Percentiles rank a stretch among this genome's conserved stretches.
These are phyloP conservation scores for Corythaixoides concolor DNA, from an alignment of 2,113 vertebrate species.

Conservation along the genomic window DNA sequence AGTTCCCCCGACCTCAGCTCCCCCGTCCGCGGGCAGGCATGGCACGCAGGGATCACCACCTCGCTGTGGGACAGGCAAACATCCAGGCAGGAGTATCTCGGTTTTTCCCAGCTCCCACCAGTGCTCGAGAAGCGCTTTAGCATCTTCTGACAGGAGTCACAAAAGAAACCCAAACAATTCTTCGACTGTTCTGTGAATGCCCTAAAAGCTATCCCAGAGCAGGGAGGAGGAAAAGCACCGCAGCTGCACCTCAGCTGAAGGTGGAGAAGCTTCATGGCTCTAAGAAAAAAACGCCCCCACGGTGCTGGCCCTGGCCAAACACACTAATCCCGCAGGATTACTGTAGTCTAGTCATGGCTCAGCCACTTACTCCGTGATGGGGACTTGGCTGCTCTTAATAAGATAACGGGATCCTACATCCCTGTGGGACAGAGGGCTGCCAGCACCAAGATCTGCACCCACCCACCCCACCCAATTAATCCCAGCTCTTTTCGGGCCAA, in stretches of 20 bases:
- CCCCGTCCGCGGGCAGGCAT: rapidly evolving
- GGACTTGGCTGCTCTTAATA: not conserved
- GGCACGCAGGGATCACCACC: rapidly evolving
- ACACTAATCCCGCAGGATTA: not conserved
- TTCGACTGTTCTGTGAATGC: not conserved
- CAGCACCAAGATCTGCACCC: not conserved
- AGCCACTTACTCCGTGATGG: not conserved
- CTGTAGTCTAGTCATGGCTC: not conserved
- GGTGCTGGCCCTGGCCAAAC: not conserved
- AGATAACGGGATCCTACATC: not conserved
- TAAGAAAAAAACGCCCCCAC: not conserved
- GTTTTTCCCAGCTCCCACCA: not conserved
- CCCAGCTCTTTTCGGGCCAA: not conserved
- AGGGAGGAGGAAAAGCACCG: not conserved
- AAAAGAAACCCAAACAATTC: not conserved
- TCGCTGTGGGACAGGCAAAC: not conserved
- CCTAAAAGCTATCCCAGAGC: not conserved
- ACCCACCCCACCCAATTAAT: not conserved
- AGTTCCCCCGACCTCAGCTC: no score
- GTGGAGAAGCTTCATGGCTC: not conserved
- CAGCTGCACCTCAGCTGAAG: not conserved
- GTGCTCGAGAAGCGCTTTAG: not conserved
- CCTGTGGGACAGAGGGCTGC: rapidly evolving
- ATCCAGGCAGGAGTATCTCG: not conserved
- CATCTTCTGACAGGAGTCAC: not conserved